Base-by-base conservation (phyloP, 2,113 vertebrate species). In the Limanda limanda region DNA sequence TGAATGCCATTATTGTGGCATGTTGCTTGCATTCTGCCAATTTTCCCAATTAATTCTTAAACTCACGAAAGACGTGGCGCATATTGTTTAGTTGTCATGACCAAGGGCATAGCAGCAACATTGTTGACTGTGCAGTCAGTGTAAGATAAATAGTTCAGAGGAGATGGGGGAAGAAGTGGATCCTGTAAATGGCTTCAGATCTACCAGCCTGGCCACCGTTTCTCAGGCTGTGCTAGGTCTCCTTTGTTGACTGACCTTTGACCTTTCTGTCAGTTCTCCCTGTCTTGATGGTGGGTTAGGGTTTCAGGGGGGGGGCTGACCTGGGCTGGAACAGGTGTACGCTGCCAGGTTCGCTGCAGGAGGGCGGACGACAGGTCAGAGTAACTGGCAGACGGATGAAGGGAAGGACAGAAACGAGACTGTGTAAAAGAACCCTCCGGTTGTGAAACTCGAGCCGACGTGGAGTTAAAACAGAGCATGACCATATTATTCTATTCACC, bases 241-340 rank as follows among this genome's bases (percentile, higher is more conserved):
- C 57, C 76, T 92, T 88, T 89, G 85, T 86, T 81, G 74, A 85
- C 71, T 86, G 78, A 77, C 87, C 86, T 83, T 54, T 85, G 86
- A 91, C 84, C 82, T 77, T 66, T 54, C 72, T 83, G 83, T 88
- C 88, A 89, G 79, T 51, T 88, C 72, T 40, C 21, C 13, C 62
- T 24, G 42, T 64, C 71, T 87, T 86, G 87, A 79, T 74, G 61
- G 75, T 68, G 48, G 79, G 76, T 78, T 92, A 72, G 81, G 15
- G 74, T 94, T 93, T 92, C 90, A 21, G 68, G 51, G 68, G 68
- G 4, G 25, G 68, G 51, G 68, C 11, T 17, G 23, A 79, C 66
- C 69, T 66, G 78, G 59, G 63, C 66, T 69, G 62, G 68, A 91
- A 92, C 92, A 93, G 91, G 85, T 89, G 86, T 69, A 82, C 12